phyloP scores from a whole-genome alignment of 2,113 vertebrate genomes.

The Psophia crepitans region DNA sequence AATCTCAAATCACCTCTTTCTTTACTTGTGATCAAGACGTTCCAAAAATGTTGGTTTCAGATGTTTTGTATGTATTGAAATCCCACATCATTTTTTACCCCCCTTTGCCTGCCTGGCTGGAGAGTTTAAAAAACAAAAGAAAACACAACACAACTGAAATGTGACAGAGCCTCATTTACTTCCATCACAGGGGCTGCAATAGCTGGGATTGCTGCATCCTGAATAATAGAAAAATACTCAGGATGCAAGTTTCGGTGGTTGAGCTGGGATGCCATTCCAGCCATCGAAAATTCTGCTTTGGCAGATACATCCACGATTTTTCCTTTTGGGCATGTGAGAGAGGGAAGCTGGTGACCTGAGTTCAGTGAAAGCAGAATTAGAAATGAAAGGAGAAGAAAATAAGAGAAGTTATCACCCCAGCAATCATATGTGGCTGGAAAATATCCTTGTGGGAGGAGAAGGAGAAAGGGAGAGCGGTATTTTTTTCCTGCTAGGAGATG shows the following conservation, averaged over 20 bases:
- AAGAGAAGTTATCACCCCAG: not conserved
- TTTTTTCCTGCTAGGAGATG: not conserved
- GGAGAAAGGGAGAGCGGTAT: rapidly evolving
- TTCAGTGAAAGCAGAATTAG: not conserved
- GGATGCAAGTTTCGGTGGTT: not conserved
- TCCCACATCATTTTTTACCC: not conserved
- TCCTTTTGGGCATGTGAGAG: not conserved
- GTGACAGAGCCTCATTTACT: not conserved
- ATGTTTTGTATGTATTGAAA: not conserved
- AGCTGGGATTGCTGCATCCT: not conserved
- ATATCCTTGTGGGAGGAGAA: not conserved
- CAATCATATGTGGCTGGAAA: not conserved
- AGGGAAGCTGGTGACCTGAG: not conserved
- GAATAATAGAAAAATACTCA: not conserved
- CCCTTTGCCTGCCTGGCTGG: not conserved
- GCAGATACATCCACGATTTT: not conserved
- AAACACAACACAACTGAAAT: not conserved
- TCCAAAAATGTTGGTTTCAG: slow-evolving; percentile 26
- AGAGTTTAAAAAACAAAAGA: not conserved
- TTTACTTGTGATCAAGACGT: slow-evolving; percentile 13
- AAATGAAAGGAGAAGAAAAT: not conserved
- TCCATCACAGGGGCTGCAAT: not conserved
- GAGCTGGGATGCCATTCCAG: not conserved
- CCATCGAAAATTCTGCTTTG: not conserved
- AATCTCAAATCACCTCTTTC: slow-evolving; percentile 61